Conservation (phyloP, 2,888 invertebrate genomes). For the Rhagonycha fulva region DNA sequence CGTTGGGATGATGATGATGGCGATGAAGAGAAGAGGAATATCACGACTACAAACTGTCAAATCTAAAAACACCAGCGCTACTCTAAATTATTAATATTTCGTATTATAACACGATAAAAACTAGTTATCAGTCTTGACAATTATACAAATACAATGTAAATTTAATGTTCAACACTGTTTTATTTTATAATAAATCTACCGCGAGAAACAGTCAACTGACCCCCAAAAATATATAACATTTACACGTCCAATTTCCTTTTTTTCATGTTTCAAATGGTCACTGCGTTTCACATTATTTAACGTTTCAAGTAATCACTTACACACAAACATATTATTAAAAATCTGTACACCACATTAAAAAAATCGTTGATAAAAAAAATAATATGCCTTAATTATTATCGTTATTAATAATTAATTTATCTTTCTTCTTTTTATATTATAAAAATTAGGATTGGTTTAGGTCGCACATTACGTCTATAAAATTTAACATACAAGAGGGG, state of each 20-base stretch:
- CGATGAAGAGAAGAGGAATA: constrained; percentile 16
- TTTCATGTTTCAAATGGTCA: constrained; percentile 47
- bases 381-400: constrained; percentile 40
- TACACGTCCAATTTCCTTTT: constrained; percentile 46
- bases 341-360: constrained; percentile 51
- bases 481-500: constrained; percentile 27
- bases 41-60: constrained; percentile 32
- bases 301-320: constrained; percentile 36
- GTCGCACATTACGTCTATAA: constrained; percentile 27
- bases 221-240: constrained; percentile 52
- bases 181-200: constrained; percentile 42
- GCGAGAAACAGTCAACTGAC: constrained; percentile 50
- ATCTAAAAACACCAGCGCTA: constrained; percentile 49
- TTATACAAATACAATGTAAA: constrained; percentile 54
- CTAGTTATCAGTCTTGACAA: constrained; percentile 55
- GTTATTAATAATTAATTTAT: constrained; percentile 39
- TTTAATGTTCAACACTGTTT: constrained; percentile 51
- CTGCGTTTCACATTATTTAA: constrained; percentile 40
- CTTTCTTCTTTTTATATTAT: constrained; percentile 35
- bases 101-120: constrained; percentile 54
- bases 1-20: constrained; percentile 13
- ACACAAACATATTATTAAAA: constrained; percentile 46
- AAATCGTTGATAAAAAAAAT: constrained; percentile 42
- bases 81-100: constrained; percentile 50
- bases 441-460: constrained; percentile 42